Evolutionary conservation across 1,140 invertebrate genomes (phyloP).

Genomic region (Orius insidiosus): DNA sequence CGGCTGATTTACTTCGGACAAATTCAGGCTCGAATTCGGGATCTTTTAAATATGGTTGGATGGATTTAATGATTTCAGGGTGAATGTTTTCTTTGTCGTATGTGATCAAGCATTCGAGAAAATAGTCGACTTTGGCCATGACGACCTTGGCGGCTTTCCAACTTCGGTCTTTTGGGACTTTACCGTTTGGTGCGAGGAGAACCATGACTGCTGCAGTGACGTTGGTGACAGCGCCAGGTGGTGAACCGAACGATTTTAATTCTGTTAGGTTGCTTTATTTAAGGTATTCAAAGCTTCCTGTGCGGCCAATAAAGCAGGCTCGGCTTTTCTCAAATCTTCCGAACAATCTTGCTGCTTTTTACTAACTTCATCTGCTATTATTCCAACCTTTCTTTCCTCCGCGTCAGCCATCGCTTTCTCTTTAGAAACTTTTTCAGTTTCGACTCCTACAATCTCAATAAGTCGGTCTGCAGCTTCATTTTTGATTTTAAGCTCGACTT

Average conservation of each 20-base stretch:
- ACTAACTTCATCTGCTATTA: constrained; percentile 84
- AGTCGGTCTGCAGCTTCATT: constrained; percentile 91
- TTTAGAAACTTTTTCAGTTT: constrained; percentile 83
- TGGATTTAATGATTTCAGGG: constrained; percentile 80
- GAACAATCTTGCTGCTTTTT: constrained; percentile 90
- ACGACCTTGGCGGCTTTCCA: constrained; percentile 91
- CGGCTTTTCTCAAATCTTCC: constrained; percentile 84
- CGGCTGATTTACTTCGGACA: constrained; percentile 75
- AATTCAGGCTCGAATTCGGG: constrained; percentile 90
- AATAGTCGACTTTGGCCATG: constrained; percentile 88
- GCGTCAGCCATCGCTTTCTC: constrained; percentile 82
- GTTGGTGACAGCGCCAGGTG: constrained; percentile 75
- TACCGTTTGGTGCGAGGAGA: constrained; percentile 75
- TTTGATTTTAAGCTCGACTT: constrained; percentile 82
- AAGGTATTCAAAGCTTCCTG: constrained; percentile 86
- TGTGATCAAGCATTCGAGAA: constrained; percentile 74
- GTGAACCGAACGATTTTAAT: constrained; percentile 87
- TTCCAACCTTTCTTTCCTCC: constrained; percentile 81
- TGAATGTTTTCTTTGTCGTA: constrained; percentile 97
- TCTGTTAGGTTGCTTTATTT: constrained; percentile 94
- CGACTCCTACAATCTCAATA: constrained; percentile 81
- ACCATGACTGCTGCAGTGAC: constrained; percentile 92
- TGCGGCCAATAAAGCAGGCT: constrained; percentile 80
- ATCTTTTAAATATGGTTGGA: constrained; percentile 80
- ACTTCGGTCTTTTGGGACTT: constrained; percentile 86